A percentile compares a stretch with the other conserved stretches of the same genome.
These are phyloP conservation scores for Nestor notabilis DNA, from an alignment of 2,113 vertebrate genomes.

Conservation along the genomic window DNA sequence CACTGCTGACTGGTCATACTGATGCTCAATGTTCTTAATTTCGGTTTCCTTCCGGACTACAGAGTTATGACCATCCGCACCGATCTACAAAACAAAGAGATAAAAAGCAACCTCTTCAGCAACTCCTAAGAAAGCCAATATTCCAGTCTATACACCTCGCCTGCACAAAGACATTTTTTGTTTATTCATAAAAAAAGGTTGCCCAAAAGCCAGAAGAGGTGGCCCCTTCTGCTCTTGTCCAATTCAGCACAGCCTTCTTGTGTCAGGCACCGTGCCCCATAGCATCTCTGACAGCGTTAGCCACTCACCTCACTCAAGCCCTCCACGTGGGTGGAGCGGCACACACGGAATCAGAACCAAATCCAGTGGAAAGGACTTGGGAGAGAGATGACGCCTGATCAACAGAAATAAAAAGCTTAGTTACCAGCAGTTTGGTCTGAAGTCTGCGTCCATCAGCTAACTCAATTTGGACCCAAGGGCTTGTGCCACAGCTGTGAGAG, in stretches of 20 bases:
- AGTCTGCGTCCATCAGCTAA: conserved; percentile 88
- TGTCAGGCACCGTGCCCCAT: fast-evolving
- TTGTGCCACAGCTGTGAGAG: conserved; percentile 74
- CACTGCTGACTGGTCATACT: conserved; percentile 93
- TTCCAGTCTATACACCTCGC: neutral
- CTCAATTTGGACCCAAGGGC: conserved; percentile 91
- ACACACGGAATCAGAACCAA: conserved; percentile 36
- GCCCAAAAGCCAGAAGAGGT: neutral
- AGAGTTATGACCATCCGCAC: conserved; percentile 93
- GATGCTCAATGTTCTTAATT: conserved; percentile 89
- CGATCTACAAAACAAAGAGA: conserved; percentile 78
- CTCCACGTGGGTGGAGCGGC: neutral
- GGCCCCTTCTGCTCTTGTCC: neutral
- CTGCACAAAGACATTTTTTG: neutral
- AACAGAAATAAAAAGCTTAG: conserved; percentile 68
- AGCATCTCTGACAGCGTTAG: neutral
- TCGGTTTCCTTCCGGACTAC: conserved; percentile 83
- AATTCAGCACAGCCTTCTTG: neutral
- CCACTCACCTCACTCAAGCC: conserved; percentile 10
- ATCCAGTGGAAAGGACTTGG: conserved; percentile 39
- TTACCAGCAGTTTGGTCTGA: conserved; percentile 92
- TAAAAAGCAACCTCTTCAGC: neutral
- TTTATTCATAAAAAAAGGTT: neutral
- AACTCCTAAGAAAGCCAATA: neutral
- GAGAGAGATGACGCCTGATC: conserved; percentile 8